These are phyloP conservation scores for Misgurnus anguillicaudatus DNA, from an alignment of 2,113 vertebrate genomes.

Conservation along the genomic window DNA sequence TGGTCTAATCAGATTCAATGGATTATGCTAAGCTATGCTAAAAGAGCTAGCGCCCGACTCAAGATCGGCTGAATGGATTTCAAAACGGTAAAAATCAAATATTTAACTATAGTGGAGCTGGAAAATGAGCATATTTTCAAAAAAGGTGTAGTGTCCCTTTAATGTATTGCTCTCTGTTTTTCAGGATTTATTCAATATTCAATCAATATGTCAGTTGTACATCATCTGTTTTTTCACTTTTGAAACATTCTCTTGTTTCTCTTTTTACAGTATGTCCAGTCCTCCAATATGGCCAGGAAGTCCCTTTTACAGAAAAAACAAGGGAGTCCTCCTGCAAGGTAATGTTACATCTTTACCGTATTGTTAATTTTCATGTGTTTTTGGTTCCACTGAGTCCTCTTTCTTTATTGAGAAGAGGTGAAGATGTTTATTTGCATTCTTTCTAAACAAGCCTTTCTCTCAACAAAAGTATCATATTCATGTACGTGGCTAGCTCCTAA, in stretches of 20 bases:
- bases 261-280: conserved; percentile 80
- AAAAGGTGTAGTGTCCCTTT: neutral
- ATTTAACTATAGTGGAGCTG: no score
- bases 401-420: conserved; percentile 30
- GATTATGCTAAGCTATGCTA: no score
- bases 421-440: conserved; percentile 50
- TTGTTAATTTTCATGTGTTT: neutral
- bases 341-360: conserved; percentile 52
- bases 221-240: neutral
- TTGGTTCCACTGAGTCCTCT: conserved; percentile 19
- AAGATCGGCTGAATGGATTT: no score
- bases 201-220: conserved; percentile 3
- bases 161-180: conserved; percentile 33
- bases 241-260: neutral
- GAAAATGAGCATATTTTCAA: no score
- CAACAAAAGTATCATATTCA: conserved; percentile 60
- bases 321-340: conserved; percentile 95
- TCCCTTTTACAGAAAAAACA: conserved; percentile 96
- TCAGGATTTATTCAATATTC: no score
- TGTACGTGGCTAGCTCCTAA: conserved; percentile 64
- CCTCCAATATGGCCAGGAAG: conserved; percentile 96
- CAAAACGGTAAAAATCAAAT: no score
- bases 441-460: conserved; percentile 42
- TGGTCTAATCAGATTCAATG: no score
- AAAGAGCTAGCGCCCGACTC: no score